Base-by-base conservation (phyloP, 1,140 invertebrate genomes). In the Eumaeus atala region DNA sequence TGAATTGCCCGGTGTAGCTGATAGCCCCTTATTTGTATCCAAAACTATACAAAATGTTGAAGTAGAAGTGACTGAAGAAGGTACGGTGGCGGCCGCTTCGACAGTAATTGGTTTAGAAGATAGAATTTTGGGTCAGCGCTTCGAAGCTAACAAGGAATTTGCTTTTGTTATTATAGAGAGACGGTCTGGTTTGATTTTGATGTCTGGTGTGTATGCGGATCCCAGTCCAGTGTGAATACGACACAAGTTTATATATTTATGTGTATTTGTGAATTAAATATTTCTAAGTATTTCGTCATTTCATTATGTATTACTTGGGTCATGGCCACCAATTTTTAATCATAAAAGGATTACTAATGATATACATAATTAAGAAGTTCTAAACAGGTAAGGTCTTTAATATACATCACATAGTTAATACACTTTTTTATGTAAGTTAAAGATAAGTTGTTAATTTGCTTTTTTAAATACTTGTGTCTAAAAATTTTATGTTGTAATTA, bases 41-140 rank as follows among this genome's bases (percentile, higher is more conserved):
- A 87, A 70, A 74, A 84, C 78, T 1, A 66, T 93, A 36, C 93
- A 95, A 66, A 93, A 92, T 68, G 91, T 92, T 6, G 92, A 91
- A 64, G 90, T 95, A 55, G 91, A 93, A 64, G 91, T 95, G 0
- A 91, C 91, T 56, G 93, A 95, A 82, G 89, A 93, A 68, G 93
- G 93, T 9, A 93, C 91, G 5, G 88, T 92, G 12, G 93, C 93
- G 12, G 88, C 92, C 14, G 91, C 92, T 5, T 61, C 81, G 3
- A 85, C 80, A 4, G 90, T 91, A n/a, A 91, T 93, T 62, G 91
- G 92, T 3, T 73, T 89, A 56, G 75, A 84, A 66, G 85, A 89
- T 52, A 87, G 89, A 55, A 72, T 81, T 3, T 66, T 87, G 14
- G 82, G 84, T 8, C 87, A 84, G 17, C 72, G 80, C 36, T 86